These are phyloP conservation scores for Amphiprion ocellaris DNA, from an alignment of 2,113 vertebrate genomes.

Conservation along the genomic window DNA sequence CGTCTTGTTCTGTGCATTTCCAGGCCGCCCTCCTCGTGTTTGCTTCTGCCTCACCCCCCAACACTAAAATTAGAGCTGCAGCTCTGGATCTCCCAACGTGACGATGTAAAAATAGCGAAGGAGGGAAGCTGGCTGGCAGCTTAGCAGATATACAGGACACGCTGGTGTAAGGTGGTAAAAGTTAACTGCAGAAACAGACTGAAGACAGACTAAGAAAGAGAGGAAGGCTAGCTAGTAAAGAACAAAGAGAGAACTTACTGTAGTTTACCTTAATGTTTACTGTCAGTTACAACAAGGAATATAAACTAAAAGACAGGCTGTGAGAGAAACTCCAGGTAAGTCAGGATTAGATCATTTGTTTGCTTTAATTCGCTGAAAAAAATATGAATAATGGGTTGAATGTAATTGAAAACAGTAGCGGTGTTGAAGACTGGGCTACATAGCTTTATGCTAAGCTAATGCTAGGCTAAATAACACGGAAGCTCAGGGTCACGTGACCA, in stretches of 20 bases:
- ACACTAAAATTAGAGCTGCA: conserved; percentile 69
- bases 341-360: background rate
- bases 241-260: background rate
- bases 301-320: conserved; percentile 14
- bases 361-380: background rate
- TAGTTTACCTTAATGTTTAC: background rate
- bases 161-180: conserved; percentile 12
- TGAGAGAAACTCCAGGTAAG: conserved; percentile 52
- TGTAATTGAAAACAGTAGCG: background rate
- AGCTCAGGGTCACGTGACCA: too few relatives aligned
- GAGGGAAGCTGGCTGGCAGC: conserved; percentile 41
- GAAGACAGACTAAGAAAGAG: background rate
- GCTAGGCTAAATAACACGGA: too few relatives aligned
- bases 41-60: conserved; percentile 27
- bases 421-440: background rate
- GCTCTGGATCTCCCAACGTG: conserved; percentile 48
- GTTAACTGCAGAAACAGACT: conserved; percentile 8
- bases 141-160: conserved; percentile 20
- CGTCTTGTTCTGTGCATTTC: conserved; percentile 3
- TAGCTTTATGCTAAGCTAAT: too few relatives aligned
- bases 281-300: conserved; percentile 3
- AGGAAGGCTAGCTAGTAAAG: background rate
- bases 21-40: conserved; percentile 8
- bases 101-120: conserved; percentile 68
- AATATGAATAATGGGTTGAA: background rate